Conservation (phyloP, 2,888 invertebrate species). For the Orthonychiurus folsomi region DNA sequence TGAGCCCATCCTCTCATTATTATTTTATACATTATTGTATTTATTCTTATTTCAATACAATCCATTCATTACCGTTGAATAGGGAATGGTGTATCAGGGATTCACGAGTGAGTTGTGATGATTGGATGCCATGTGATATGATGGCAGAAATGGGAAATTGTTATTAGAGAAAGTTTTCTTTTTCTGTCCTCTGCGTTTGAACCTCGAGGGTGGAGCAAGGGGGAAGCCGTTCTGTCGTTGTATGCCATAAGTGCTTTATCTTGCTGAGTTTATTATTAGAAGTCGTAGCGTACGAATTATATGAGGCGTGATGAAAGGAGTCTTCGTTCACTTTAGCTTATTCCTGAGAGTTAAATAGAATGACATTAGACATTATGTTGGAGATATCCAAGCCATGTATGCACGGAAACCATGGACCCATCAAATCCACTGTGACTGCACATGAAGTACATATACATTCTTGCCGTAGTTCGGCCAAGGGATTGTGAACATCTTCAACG, state of each 20-base stretch:
- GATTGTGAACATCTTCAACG: no score
- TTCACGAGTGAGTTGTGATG: background rate
- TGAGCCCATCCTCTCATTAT: no score
- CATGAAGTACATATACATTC: no score
- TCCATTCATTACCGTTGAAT: no score
- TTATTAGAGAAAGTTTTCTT: background rate
- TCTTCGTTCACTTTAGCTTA: slow-evolving; percentile 10
- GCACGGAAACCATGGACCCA: background rate
- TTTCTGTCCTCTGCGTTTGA: background rate
- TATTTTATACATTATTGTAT: no score
- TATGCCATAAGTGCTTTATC: background rate
- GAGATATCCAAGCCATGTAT: background rate
- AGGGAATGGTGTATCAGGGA: no score
- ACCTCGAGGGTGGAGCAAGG: background rate
- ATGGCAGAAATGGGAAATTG: background rate
- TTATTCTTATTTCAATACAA: no score
- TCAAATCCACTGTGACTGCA: no score
- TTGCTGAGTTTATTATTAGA: slow-evolving; percentile 16
- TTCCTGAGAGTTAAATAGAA: background rate
- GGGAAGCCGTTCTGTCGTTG: no score
- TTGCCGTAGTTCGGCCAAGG: no score
- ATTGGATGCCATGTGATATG: background rate
- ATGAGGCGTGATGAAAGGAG: slow-evolving; percentile 19
- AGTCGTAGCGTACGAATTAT: slow-evolving; percentile 16
- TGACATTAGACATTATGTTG: background rate